These are phyloP conservation scores for Congeria kusceri DNA, from an alignment of 2,888 invertebrate species.

Conservation along the genomic window DNA sequence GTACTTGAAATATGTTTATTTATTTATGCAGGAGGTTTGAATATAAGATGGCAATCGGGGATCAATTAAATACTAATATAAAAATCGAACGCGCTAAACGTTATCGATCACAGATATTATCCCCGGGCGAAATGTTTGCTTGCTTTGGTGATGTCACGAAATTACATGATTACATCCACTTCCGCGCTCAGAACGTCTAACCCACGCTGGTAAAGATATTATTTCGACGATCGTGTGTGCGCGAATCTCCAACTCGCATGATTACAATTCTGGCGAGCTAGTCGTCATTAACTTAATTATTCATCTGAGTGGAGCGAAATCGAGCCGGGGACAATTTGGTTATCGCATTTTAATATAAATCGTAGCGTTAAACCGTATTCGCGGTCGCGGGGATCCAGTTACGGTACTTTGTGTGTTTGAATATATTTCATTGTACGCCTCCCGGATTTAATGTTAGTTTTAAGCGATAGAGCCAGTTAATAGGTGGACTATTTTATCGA, in stretches of 20 bases:
- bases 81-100: conserved; percentile 26
- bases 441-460: conserved; percentile 42
- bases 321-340: conserved; percentile 14
- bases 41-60: conserved; percentile 2
- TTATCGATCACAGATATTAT: conserved; percentile 28
- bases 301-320: conserved; percentile 4
- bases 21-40: no score
- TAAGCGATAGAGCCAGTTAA: conserved; percentile 38
- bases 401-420: conserved; percentile 9
- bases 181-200: conserved; percentile 20
- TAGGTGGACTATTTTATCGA: conserved; percentile 12
- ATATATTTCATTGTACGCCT: conserved; percentile 41
- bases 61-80: conserved; percentile 32
- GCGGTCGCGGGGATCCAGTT: conserved; percentile 21
- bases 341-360: conserved; percentile 21
- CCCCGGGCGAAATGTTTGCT: conserved; percentile 44
- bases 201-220: conserved; percentile 30
- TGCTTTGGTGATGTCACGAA: conserved; percentile 41
- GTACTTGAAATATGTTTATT: no score
- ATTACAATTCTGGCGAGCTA: conserved; percentile 10
- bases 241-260: conserved; percentile 1
- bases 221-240: conserved; percentile 22
- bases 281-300: conserved; percentile 11
- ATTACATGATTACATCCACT: conserved; percentile 42
- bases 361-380: conserved; percentile 4